Conservation (phyloP, 2,888 invertebrate species). For the Cinara cedri region DNA sequence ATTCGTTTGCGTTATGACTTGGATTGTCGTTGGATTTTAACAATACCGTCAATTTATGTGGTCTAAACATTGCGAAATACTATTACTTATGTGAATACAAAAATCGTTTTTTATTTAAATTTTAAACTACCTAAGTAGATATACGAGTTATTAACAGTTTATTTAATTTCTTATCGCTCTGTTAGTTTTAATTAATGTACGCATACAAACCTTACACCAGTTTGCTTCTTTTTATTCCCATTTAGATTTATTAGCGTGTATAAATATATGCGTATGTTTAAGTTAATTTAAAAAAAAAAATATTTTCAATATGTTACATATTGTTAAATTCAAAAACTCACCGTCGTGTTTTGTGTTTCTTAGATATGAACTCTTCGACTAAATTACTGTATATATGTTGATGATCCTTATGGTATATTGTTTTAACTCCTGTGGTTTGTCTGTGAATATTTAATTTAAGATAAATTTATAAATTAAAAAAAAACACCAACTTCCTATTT, state of each 20-base stretch:
- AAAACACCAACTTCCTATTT: background rate
- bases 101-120: too few species aligned
- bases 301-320: background rate
- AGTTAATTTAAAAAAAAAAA: too few species aligned
- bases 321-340: slow-evolving; percentile 15
- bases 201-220: slow-evolving; percentile 18
- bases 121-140: too few species aligned
- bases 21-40: background rate
- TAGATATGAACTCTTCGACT: slow-evolving; percentile 15
- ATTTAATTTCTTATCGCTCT: background rate
- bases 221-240: background rate
- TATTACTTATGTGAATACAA: background rate
- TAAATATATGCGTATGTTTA: too few species aligned
- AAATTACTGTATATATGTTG: slow-evolving; percentile 21
- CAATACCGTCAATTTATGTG: background rate
- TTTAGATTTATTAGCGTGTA: slow-evolving; percentile 17
- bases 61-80: slow-evolving; percentile 20
- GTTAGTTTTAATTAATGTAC: background rate
- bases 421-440: slow-evolving; percentile 14
- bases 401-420: slow-evolving; percentile 30
- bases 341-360: slow-evolving; percentile 2
- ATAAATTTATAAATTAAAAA: background rate
- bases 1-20: slow-evolving; percentile 22
- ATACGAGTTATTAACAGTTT: too few species aligned
- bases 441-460: slow-evolving; percentile 15